Base-by-base conservation (phyloP, 2,797 vertebrate genomes). In the Gadopsis bispinosus region DNA sequence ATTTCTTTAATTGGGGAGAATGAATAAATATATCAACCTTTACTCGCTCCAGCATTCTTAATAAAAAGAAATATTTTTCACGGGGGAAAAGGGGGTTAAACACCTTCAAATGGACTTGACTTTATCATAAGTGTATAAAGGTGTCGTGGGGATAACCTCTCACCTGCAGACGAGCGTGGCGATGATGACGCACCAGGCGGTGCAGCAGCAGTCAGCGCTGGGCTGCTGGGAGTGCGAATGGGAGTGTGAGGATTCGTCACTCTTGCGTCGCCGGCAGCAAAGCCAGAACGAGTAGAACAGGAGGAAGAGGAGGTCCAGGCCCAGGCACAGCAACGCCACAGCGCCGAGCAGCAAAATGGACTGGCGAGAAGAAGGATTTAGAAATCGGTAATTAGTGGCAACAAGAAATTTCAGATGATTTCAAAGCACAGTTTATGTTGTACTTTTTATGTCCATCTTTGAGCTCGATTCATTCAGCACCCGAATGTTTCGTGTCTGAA, bases 271-370 rank as follows among this genome's bases (percentile, higher is more conserved):
- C 61, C 97, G 96, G 89, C 98, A 99, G 87, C 98, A 99, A 50
- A 99, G 96, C 98, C 98, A 99, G 88, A 97, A 98, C 0, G 97
- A 99, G 92, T 99, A 99, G 94, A 99, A 96, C n/a, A 99, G 96
- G 77, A 99, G 97, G 87, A 99, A 98, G 80, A 99, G 93, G 75
- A 99, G 97, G 93, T 99, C 97, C 89, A 99, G 94, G 64, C 96
- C 97, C 20, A 99, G 95, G 90, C 97, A 99, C 88, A 97, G 91
- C 77, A 99, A 83, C 0, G 98, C 98, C 0, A 97, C 55, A 0
- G 96, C 93, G 2, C 96, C 97, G 47, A 99, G 78, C 86, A 99
- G 95, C 93, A 99, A 86, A 83, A 99, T 87, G 3, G 98, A 98
- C 98, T 99, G 86, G 0, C n/a, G 13, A 82, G 72, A 71, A 82